Evolutionary conservation across 2,888 invertebrate genomes (phyloP).

Genomic region (Norana najaformis): DNA sequence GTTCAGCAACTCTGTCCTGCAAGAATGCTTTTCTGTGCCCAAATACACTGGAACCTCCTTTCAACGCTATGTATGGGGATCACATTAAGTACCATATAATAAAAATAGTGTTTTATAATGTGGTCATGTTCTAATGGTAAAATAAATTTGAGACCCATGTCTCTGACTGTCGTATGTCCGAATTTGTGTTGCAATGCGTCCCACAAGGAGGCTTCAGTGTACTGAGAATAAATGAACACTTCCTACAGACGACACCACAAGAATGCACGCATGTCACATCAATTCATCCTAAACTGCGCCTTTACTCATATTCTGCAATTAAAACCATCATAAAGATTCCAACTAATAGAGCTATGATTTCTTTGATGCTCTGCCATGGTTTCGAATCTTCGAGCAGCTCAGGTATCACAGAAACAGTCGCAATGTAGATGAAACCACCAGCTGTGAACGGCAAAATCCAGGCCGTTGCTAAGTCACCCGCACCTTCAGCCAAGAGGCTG

Average conservation of each 20-base stretch:
- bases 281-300: background rate
- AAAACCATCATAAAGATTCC: slow-evolving; percentile 95
- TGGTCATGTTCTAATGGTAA: background rate
- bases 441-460: slow-evolving; percentile 97
- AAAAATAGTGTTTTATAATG: background rate
- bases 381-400: slow-evolving; percentile 88
- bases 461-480: slow-evolving; percentile 58
- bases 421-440: slow-evolving; percentile 98
- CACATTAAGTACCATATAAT: background rate
- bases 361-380: slow-evolving; percentile 84
- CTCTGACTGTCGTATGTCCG: background rate
- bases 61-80: background rate
- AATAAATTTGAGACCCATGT: background rate
- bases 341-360: slow-evolving; percentile 82
- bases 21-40: background rate
- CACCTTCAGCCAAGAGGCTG: slow-evolving; percentile 80
- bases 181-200: background rate
- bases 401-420: slow-evolving; percentile 96
- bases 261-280: background rate
- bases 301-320: slow-evolving; percentile 69
- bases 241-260: background rate
- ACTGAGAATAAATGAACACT: background rate
- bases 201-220: background rate
- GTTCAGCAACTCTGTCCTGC: background rate
- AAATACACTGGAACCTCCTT: background rate